Evolutionary conservation across 53 echinoderm and acorn worm species (phyloP), one percentile per base, ranked within the genome.

Genomic region (Paelopatides confundens): DNA sequence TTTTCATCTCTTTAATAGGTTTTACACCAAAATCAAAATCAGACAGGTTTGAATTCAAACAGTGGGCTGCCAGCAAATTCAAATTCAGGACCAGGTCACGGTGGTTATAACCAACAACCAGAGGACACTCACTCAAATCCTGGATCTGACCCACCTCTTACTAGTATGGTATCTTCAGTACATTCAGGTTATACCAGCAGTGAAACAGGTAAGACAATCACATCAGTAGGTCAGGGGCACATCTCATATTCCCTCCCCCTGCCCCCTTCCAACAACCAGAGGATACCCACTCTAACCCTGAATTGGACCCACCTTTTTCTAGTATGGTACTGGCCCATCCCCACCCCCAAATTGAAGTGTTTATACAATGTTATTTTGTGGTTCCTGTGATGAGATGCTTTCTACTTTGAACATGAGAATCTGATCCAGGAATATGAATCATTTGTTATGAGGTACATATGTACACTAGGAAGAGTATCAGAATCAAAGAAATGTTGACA

Each of bases 171-270:
- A 7, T 89, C 94, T 36, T 89, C 89, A 63, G 85, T 94, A 58
- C 94, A 93, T 50, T 93, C 94, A 29, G 92, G 87, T 15, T 94
- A 96, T 65, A 96, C 96, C 87, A 93, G 91, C 27, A 99, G 99
- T 76, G 99, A 99, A 92, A 99, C 99, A 99, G 99, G 99, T 99
- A 30, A 87, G 93, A 0, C 18, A 58, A 58, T 58, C n/a, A 58
- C 2, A 48, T 1, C 48, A 48, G 2, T 48, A 48, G 9, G 48
- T 48, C 14, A 48, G 10, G 9, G 48, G 14, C 48, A 48, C 10
- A 9, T 48, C 14, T 48, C 48, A 12, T 48, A 14, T 48, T 48
- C 10, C n/a, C 48, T 14, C 48, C 9, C 14, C 48, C 48, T 48
- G 48, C 14, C 48, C 48, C 48, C 48, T 14, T 48, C 67, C 86